These are phyloP conservation scores for Limnephilus marmoratus DNA, from an alignment of 2,888 invertebrate genomes.

Conservation along the genomic window DNA sequence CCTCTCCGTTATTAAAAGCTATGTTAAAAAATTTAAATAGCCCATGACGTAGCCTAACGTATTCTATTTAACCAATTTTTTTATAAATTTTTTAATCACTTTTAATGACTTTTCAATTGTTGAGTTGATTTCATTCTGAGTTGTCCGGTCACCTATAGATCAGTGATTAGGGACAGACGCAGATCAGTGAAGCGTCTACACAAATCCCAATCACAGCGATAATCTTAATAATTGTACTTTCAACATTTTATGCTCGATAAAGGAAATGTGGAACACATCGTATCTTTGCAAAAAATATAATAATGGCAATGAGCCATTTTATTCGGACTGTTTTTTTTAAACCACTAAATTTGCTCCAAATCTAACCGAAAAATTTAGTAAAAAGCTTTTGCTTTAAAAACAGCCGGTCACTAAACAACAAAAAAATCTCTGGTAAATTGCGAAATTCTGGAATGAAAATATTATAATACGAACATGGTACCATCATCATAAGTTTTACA, in stretches of 20 bases:
- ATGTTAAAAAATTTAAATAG: too few species aligned
- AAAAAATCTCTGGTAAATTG: neutral
- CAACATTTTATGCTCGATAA: neutral
- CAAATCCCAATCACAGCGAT: too few species aligned
- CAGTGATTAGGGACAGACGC: too few species aligned
- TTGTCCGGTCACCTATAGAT: too few species aligned
- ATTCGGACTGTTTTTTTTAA: neutral
- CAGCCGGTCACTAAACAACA: neutral
- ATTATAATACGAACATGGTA: neutral
- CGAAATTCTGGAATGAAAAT: neutral
- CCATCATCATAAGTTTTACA: neutral
- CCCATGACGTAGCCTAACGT: too few species aligned
- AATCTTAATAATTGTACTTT: neutral
- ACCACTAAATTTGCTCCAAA: neutral
- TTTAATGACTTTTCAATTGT: too few species aligned
- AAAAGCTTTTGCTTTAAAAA: neutral
- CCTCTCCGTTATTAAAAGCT: too few species aligned
- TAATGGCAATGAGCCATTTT: neutral
- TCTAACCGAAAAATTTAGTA: neutral
- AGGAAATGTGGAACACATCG: neutral
- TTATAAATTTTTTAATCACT: too few species aligned
- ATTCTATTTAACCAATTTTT: too few species aligned
- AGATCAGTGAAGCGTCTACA: too few species aligned
- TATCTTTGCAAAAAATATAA: neutral
- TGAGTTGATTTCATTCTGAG: too few species aligned